phyloP scores from a whole-genome alignment of 2,113 vertebrate genomes.

The Oreochromis spilurus region DNA sequence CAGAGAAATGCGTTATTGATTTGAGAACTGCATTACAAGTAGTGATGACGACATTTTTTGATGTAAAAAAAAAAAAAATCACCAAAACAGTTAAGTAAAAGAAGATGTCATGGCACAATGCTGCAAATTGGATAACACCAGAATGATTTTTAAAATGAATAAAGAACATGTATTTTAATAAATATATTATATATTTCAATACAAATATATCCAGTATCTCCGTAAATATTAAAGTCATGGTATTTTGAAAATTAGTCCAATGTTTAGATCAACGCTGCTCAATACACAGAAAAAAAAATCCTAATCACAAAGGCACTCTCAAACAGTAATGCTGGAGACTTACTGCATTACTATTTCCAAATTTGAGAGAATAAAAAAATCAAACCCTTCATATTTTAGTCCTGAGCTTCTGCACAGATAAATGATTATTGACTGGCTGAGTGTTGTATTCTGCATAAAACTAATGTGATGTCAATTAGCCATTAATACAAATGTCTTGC shows the following conservation, averaged over 20 bases:
- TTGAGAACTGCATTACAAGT: too few species aligned
- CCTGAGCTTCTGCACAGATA: conserved; percentile 36
- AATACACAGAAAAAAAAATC: not conserved
- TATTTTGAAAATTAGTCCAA: not conserved
- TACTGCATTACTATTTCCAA: conserved; percentile 19
- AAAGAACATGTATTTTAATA: not conserved
- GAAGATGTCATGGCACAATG: not conserved
- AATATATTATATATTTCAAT: not conserved
- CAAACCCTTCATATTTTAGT: conserved; percentile 11
- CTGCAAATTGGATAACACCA: not conserved
- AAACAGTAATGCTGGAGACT: not conserved
- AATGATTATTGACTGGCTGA: conserved; percentile 51
- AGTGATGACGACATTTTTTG: too few species aligned
- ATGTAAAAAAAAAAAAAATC: too few species aligned
- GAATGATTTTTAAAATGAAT: not conserved
- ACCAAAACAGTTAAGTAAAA: too few species aligned
- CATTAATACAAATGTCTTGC: conserved; percentile 74
- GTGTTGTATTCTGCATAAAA: conserved; percentile 70
- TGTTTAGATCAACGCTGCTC: not conserved
- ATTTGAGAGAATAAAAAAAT: conserved; percentile 28
- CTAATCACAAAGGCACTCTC: conserved; percentile 13
- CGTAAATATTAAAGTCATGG: not conserved
- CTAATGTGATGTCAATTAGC: conserved; percentile 75
- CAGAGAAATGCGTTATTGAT: too few species aligned
- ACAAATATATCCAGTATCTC: not conserved